Conservation (phyloP, 2,888 invertebrate species). For the Bombylius major region DNA sequence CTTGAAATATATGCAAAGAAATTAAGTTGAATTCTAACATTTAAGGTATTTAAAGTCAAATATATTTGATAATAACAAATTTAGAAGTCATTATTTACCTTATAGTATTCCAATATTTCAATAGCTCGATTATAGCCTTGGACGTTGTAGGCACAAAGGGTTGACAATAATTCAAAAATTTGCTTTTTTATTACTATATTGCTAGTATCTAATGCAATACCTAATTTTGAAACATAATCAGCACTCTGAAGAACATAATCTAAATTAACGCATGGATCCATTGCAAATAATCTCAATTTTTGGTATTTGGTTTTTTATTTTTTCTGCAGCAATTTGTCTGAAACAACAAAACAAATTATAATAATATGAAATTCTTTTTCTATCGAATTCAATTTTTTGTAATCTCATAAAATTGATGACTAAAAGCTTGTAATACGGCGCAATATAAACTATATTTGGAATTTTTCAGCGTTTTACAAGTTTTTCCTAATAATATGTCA, state of each 20-base stretch:
- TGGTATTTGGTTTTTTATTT: not conserved
- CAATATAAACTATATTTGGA: too few species aligned
- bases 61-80: conserved; percentile 1
- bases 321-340: not conserved
- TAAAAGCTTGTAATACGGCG: too few species aligned
- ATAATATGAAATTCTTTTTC: too few species aligned
- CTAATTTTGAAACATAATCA: conserved; percentile 81
- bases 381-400: too few species aligned
- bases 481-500: too few species aligned
- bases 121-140: conserved; percentile 79
- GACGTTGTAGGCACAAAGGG: conserved; percentile 84
- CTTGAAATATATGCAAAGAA: conserved; percentile 40
- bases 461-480: too few species aligned
- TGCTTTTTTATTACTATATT: conserved; percentile 90
- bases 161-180: conserved; percentile 89
- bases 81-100: conserved; percentile 52
- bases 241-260: conserved; percentile 91
- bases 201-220: conserved; percentile 82
- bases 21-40: not conserved
- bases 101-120: conserved; percentile 83
- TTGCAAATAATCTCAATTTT: conserved; percentile 30
- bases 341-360: too few species aligned
- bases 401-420: too few species aligned
- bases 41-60: too few species aligned
- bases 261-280: conserved; percentile 88